Evolutionary conservation across 1,140 invertebrate species (phyloP).

Genomic region (Cyrtorhinus lividipennis): DNA sequence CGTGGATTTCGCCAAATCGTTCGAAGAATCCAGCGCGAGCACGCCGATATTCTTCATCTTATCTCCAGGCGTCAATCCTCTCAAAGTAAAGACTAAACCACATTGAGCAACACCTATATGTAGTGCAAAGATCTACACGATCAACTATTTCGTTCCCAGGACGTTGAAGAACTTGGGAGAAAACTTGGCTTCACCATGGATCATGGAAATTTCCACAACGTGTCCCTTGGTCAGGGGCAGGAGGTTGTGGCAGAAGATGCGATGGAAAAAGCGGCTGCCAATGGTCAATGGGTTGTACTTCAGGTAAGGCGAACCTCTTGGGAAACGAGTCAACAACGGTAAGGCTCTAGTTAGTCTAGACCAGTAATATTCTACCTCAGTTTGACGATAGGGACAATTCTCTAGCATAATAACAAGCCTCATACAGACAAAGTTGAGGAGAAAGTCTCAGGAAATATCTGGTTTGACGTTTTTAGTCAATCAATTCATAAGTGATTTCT

Average conservation of each 20-base stretch:
- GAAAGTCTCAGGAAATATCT: no score
- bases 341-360: no score
- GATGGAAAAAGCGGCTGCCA: conserved; percentile 67
- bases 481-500: no score
- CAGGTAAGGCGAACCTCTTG: conserved; percentile 45
- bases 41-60: conserved; percentile 94
- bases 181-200: conserved; percentile 69
- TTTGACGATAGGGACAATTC: no score
- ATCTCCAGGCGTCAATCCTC: conserved; percentile 87
- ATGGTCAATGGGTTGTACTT: conserved; percentile 91
- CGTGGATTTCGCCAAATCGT: conserved; percentile 87
- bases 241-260: conserved; percentile 84
- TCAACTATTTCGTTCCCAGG: conserved; percentile 37
- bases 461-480: no score
- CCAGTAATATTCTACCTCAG: no score
- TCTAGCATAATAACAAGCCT: no score
- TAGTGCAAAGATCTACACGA: no score
- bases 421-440: no score
- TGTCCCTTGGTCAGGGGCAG: conserved; percentile 91
- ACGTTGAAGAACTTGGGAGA: conserved; percentile 79
- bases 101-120: no score
- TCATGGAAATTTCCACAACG: conserved; percentile 81
- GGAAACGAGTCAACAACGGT: no score
- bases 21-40: conserved; percentile 78
- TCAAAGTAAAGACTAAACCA: conserved; percentile 44